Conservation (phyloP, 1,140 invertebrate species). For the Chelonus insularis region DNA sequence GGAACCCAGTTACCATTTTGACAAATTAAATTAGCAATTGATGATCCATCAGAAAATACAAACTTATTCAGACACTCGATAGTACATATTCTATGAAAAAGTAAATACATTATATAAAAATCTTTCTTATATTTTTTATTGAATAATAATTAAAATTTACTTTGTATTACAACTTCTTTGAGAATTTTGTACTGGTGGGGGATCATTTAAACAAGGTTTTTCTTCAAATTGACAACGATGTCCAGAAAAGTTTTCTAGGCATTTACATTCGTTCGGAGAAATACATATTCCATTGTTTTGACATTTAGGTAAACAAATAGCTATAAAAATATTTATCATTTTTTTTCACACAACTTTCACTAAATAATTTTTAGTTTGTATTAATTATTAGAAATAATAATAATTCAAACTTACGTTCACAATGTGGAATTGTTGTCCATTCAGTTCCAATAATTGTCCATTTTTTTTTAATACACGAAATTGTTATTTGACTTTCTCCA, state of each 20-base stretch:
- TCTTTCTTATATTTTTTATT: too few relatives aligned
- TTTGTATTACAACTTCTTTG: slow-evolving; percentile 65
- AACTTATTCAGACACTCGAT: slow-evolving; percentile 66
- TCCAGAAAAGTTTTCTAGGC: slow-evolving; percentile 72
- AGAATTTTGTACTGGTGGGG: slow-evolving; percentile 69
- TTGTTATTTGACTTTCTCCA: slow-evolving; percentile 57
- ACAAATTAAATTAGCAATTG: slow-evolving; percentile 66
- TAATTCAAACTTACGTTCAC: slow-evolving; percentile 61
- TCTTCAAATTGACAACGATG: slow-evolving; percentile 75
- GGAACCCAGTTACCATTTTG: slow-evolving; percentile 69
- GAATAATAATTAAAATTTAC: too few relatives aligned
- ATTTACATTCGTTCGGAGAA: slow-evolving; percentile 71
- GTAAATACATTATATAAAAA: not conserved
- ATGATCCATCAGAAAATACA: slow-evolving; percentile 69
- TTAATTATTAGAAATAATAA: too few relatives aligned
- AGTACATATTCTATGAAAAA: slow-evolving; percentile 54
- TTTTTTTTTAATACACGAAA: slow-evolving; percentile 61
- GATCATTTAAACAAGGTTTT: slow-evolving; percentile 69
- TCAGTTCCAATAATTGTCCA: slow-evolving; percentile 63
- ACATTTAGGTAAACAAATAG: slow-evolving; percentile 73
- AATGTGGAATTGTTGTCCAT: slow-evolving; percentile 62
- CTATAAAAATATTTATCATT: too few relatives aligned
- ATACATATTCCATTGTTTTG: slow-evolving; percentile 79
- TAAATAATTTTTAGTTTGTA: too few relatives aligned
- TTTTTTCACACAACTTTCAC: too few relatives aligned